Evolutionary conservation across 2,797 vertebrate genomes (phyloP).

Genomic region (Ptychobarbus kaznakovi): DNA sequence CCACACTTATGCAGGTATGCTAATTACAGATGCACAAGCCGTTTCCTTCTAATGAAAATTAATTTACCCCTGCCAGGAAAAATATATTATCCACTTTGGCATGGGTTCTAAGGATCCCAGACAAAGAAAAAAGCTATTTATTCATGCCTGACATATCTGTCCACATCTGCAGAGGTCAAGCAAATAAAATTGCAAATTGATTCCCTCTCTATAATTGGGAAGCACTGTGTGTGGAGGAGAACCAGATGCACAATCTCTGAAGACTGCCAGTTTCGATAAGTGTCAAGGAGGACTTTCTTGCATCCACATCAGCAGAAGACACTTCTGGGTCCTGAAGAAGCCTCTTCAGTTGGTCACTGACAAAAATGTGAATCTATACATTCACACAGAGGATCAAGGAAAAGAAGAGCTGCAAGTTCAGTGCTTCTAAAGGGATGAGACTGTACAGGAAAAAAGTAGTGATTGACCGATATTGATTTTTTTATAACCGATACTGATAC

Average conservation of each 20-base stretch:
- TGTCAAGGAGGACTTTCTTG: constrained; percentile 45
- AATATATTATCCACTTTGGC: constrained; percentile 37
- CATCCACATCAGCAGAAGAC: constrained; percentile 3
- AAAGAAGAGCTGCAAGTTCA: not conserved
- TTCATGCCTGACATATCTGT: constrained; percentile 46
- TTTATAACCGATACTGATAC: too few relatives aligned
- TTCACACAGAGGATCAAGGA: not conserved
- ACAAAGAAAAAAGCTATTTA: constrained; percentile 47
- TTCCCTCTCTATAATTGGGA: constrained; percentile 52
- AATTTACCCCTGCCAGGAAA: constrained; percentile 37
- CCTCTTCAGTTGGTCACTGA: not conserved
- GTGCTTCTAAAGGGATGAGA: not conserved
- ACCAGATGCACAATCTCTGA: constrained; percentile 41
- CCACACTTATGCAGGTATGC: constrained; percentile 2
- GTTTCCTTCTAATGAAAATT: constrained; percentile 47
- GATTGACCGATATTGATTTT: too few relatives aligned
- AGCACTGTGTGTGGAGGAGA: constrained; percentile 34
- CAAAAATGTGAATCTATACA: not conserved
- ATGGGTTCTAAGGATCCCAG: constrained; percentile 21
- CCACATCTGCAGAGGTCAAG: constrained; percentile 51
- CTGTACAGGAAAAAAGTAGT: not conserved
- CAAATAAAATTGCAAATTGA: constrained; percentile 58
- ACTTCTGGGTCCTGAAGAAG: constrained; percentile 8
- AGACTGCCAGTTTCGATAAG: constrained; percentile 56
- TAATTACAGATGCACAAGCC: constrained; percentile 17